Percentiles rank a stretch among this genome's conserved stretches.
Conservation (phyloP, 2,113 vertebrate genomes). For the Candoia aspera region DNA sequence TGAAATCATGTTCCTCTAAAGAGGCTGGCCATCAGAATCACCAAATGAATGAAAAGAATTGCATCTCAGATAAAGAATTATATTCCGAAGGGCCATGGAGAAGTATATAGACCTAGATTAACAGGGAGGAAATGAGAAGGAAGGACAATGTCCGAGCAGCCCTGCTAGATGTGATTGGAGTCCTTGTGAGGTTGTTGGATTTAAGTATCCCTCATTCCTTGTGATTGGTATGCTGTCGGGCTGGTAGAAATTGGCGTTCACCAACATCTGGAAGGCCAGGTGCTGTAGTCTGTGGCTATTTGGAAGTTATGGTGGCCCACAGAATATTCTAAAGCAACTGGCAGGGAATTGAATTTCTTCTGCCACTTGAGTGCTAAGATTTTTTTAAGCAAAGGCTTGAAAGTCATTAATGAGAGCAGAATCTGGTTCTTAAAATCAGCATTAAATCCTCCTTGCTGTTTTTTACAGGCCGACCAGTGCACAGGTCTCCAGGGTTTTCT, state of each 20-base stretch:
- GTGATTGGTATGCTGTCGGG: background rate
- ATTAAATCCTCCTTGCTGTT: background rate
- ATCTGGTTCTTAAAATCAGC: background rate
- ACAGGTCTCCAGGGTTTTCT: slow-evolving; percentile 73
- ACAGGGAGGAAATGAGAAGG: background rate
- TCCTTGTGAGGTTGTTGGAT: background rate
- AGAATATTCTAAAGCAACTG: background rate
- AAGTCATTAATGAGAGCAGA: background rate
- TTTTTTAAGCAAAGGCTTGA: background rate
- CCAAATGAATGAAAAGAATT: background rate
- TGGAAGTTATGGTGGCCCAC: background rate
- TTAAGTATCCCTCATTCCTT: background rate
- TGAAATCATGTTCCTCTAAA: background rate
- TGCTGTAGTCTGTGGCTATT: background rate
- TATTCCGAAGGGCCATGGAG: background rate
- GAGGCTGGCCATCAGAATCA: background rate
- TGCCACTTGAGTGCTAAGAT: background rate
- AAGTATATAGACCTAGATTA: background rate
- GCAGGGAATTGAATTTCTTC: background rate
- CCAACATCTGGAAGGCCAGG: background rate
- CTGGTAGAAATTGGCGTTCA: background rate
- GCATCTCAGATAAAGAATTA: background rate
- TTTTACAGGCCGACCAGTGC: slow-evolving; percentile 66
- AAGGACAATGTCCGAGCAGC: background rate
- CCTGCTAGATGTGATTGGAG: background rate